A percentile compares a stretch with the other conserved stretches of the same genome.
phyloP scores from a whole-genome alignment of 1,140 invertebrate species.

The Halictus rubicundus region DNA sequence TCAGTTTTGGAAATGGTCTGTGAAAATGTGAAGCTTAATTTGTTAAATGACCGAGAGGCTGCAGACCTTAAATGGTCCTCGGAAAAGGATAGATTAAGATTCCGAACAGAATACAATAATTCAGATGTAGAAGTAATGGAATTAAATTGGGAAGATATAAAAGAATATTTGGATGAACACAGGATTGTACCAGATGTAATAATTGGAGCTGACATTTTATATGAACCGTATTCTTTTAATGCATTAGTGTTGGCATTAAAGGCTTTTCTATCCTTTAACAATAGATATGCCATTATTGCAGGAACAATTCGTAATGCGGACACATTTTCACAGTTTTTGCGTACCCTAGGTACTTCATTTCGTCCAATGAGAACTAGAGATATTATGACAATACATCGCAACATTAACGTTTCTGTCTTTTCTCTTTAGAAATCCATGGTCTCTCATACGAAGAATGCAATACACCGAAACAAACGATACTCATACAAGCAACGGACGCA shows the following conservation, averaged over 20 bases:
- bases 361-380: conserved; percentile 6
- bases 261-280: conserved; percentile 63
- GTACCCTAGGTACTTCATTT: conserved; percentile 72
- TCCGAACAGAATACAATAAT: conserved; percentile 51
- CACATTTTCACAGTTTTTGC: conserved; percentile 78
- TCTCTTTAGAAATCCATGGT: conserved; percentile 64
- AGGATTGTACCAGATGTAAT: conserved; percentile 75
- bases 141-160: conserved; percentile 80
- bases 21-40: conserved; percentile 79
- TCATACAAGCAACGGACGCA: conserved; percentile 59
- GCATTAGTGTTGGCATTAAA: conserved; percentile 75
- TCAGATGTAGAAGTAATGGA: conserved; percentile 73
- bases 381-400: not conserved
- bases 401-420: conserved; percentile 32
- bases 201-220: conserved; percentile 82
- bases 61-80: conserved; percentile 14
- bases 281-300: conserved; percentile 77
- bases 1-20: conserved; percentile 78
- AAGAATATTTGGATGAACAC: conserved; percentile 57
- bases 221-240: conserved; percentile 78
- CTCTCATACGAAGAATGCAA: conserved; percentile 67
- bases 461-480: conserved; percentile 50
- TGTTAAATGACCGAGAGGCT: conserved; percentile 30
- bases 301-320: conserved; percentile 79
- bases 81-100: conserved; percentile 42